A percentile compares a stretch with the other conserved stretches of the same genome.
phyloP scores from a whole-genome alignment of 2,113 vertebrate genomes.

The Mionectes macconnelli region DNA sequence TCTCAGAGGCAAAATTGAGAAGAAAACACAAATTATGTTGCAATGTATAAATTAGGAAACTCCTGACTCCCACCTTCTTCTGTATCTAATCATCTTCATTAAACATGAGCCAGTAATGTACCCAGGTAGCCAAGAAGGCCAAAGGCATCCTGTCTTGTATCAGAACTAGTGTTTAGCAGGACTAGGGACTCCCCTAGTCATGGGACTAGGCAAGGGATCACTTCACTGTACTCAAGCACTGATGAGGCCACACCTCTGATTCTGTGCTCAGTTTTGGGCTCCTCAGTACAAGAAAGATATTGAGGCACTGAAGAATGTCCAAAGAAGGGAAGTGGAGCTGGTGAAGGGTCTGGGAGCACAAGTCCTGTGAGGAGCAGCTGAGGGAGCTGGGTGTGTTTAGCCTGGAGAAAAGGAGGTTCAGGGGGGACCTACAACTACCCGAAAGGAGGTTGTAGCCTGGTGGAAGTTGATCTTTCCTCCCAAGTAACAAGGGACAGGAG shows the following conservation, averaged over 20 bases:
- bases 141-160: background rate
- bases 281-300: background rate
- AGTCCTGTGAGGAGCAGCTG: rapidly evolving
- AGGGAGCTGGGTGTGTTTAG: background rate
- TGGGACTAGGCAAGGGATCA: background rate
- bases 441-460: background rate
- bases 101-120: background rate
- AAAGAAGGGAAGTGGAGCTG: background rate
- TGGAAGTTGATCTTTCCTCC: no score
- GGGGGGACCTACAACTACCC: background rate
- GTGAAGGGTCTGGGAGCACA: background rate
- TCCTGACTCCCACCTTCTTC: background rate
- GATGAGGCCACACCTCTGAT: background rate
- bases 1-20: background rate
- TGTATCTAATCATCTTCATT: background rate
- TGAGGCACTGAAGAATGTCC: background rate
- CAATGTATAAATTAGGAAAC: background rate
- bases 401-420: background rate
- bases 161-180: background rate
- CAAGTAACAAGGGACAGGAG: no score
- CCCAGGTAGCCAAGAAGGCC: background rate
- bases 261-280: background rate
- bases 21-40: background rate
- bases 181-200: background rate
- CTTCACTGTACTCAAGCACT: background rate